phyloP scores from a whole-genome alignment of 2,888 invertebrate species.

The Drosophila helvetica region DNA sequence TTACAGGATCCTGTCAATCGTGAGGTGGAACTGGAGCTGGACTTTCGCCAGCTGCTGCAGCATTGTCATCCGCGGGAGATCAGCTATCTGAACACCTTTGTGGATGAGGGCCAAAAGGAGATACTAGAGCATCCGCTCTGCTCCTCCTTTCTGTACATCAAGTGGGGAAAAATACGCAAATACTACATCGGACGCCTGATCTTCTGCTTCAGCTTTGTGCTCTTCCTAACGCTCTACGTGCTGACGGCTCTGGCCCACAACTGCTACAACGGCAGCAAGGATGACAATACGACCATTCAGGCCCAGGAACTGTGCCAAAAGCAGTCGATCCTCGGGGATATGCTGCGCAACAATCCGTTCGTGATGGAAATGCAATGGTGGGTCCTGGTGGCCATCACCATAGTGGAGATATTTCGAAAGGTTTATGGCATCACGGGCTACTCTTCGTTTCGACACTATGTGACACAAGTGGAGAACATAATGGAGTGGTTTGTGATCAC shows the following conservation, averaged over 20 bases:
- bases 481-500: conserved; percentile 94
- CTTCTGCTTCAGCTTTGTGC: conserved; percentile 91
- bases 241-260: conserved; percentile 92
- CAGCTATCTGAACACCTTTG: conserved; percentile 93
- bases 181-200: conserved; percentile 92
- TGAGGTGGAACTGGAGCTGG: conserved; percentile 92
- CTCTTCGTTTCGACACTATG: conserved; percentile 91
- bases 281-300: conserved; percentile 89
- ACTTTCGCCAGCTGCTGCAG: conserved; percentile 92
- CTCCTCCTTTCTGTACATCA: conserved; percentile 93
- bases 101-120: conserved; percentile 95
- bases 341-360: conserved; percentile 89
- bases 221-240: conserved; percentile 92
- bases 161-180: conserved; percentile 95
- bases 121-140: conserved; percentile 93
- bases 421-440: conserved; percentile 92
- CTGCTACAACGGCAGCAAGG: conserved; percentile 92
- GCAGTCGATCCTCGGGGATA: conserved; percentile 90
- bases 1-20: conserved; percentile 88
- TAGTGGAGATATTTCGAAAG: conserved; percentile 92
- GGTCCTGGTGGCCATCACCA: conserved; percentile 90
- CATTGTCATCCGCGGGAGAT: conserved; percentile 94
- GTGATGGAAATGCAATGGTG: conserved; percentile 94
- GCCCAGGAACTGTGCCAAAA: conserved; percentile 91
- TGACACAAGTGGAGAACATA: conserved; percentile 92